phyloP scores from a whole-genome alignment of 64 coral and sea anemone species.

The Pocillopora verrucosa region DNA sequence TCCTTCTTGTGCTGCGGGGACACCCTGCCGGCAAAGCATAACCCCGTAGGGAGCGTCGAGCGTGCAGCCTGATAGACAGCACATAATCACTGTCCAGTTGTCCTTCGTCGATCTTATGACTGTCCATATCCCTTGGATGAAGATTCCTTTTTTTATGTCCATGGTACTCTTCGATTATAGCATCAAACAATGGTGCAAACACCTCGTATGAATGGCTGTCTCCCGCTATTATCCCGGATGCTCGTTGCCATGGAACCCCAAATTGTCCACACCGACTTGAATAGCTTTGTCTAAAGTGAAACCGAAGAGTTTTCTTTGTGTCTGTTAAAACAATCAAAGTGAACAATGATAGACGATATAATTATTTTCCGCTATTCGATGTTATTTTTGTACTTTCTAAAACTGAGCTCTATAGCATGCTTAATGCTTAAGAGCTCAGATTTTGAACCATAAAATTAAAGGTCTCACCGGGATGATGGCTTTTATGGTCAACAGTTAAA shows the following conservation, averaged over 20 bases:
- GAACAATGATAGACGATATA: not conserved
- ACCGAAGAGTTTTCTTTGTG: slow-evolving; percentile 6
- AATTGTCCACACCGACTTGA: slow-evolving; percentile 80
- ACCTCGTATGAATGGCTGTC: slow-evolving; percentile 70
- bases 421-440: too few species aligned
- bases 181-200: slow-evolving; percentile 69
- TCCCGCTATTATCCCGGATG: slow-evolving; percentile 76
- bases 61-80: slow-evolving; percentile 48
- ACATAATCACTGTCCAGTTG: slow-evolving; percentile 32
- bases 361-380: not conserved
- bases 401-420: too few species aligned
- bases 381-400: not conserved
- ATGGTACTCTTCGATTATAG: slow-evolving; percentile 64
- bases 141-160: not conserved
- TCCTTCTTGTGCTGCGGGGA: slow-evolving; percentile 42
- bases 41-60: slow-evolving; percentile 61
- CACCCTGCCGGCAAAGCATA: slow-evolving; percentile 65
- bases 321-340: slow-evolving; percentile 4
- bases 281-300: slow-evolving; percentile 78
- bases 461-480: too few species aligned
- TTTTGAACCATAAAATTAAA: too few species aligned
- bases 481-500: too few species aligned
- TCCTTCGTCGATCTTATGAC: slow-evolving; percentile 40
- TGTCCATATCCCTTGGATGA: slow-evolving; percentile 54
- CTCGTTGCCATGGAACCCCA: slow-evolving; percentile 62